Percentiles rank a stretch among this genome's conserved stretches.
Conservation (phyloP, 2,888 invertebrate species). For the Pollenia amentaria region DNA sequence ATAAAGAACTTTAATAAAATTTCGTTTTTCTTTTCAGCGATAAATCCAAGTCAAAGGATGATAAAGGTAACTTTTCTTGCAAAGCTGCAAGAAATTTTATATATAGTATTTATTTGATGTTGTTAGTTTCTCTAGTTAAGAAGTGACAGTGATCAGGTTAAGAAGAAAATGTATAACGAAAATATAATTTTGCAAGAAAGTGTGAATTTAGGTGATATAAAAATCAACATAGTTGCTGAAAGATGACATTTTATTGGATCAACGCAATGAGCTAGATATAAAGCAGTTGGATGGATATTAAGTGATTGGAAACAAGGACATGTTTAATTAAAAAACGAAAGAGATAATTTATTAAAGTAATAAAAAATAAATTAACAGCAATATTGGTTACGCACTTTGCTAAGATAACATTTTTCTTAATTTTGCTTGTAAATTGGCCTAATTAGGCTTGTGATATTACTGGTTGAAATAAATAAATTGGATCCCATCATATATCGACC, state of each 20-base stretch:
- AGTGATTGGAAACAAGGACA: background rate
- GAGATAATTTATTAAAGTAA: background rate
- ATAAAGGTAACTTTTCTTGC: slow-evolving; percentile 83
- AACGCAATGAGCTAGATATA: background rate
- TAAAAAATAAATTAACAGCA: too few species aligned
- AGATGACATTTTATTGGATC: background rate
- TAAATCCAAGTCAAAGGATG: slow-evolving; percentile 83
- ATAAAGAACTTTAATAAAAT: background rate
- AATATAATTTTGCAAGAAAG: slow-evolving; percentile 76
- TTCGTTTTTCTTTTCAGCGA: slow-evolving; percentile 57
- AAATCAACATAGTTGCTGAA: background rate
- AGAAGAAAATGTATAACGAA: slow-evolving; percentile 19
- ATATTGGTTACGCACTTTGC: background rate
- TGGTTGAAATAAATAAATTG: too few species aligned
- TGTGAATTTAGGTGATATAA: slow-evolving; percentile 80
- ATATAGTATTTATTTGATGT: slow-evolving; percentile 31
- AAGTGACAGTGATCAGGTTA: slow-evolving; percentile 63
- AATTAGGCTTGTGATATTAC: too few species aligned
- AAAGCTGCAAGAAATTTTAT: slow-evolving; percentile 57
- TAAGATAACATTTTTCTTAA: too few species aligned
- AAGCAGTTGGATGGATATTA: background rate
- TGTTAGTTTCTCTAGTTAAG: slow-evolving; percentile 28
- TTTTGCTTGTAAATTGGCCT: too few species aligned
- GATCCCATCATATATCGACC: too few species aligned
- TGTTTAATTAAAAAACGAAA: background rate